phyloP scores from a whole-genome alignment of 2,113 vertebrate genomes.

The Hippocampus mohnikei region DNA sequence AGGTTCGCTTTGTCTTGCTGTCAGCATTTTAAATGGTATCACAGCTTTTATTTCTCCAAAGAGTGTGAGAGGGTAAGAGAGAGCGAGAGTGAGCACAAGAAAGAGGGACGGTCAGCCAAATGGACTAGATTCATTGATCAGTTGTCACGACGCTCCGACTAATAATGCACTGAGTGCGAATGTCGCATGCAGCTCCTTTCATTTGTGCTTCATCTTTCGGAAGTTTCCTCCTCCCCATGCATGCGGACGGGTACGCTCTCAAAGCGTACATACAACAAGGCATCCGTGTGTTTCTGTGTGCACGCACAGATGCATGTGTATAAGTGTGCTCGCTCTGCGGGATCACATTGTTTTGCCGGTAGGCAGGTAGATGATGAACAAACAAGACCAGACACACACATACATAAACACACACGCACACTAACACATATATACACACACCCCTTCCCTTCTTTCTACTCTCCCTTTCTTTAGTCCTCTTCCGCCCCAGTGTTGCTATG shows the following conservation, averaged over 20 bases:
- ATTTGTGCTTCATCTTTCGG: constrained; percentile 29
- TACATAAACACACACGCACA: neutral
- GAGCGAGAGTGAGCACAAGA: constrained; percentile 12
- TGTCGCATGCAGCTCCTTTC: constrained; percentile 32
- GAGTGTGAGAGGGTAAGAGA: constrained; percentile 8
- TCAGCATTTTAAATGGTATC: constrained; percentile 60
- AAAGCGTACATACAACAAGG: constrained; percentile 17
- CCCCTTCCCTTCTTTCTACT: constrained; percentile 26
- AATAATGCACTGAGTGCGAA: constrained; percentile 46
- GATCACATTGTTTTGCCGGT: constrained; percentile 56
- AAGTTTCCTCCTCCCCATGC: constrained; percentile 12
- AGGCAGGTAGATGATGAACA: constrained; percentile 60
- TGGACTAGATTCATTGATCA: constrained; percentile 68
- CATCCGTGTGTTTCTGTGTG: neutral
- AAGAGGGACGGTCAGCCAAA: constrained; percentile 54
- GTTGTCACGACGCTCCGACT: constrained; percentile 56
- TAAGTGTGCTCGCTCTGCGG: constrained; percentile 26
- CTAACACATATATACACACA: constrained; percentile 19
- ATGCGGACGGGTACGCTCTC: constrained; percentile 21
- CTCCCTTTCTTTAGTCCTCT: constrained; percentile 35
- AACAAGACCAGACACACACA: constrained; percentile 38
- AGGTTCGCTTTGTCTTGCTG: constrained; percentile 47
- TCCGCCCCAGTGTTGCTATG: constrained; percentile 57
- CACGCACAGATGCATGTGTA: constrained; percentile 11
- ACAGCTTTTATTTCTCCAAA: constrained; percentile 37